Percentiles rank a stretch among this genome's conserved stretches.
Evolutionary conservation across 2,888 invertebrate species (phyloP).

Genomic region (Drosophila monieri): DNA sequence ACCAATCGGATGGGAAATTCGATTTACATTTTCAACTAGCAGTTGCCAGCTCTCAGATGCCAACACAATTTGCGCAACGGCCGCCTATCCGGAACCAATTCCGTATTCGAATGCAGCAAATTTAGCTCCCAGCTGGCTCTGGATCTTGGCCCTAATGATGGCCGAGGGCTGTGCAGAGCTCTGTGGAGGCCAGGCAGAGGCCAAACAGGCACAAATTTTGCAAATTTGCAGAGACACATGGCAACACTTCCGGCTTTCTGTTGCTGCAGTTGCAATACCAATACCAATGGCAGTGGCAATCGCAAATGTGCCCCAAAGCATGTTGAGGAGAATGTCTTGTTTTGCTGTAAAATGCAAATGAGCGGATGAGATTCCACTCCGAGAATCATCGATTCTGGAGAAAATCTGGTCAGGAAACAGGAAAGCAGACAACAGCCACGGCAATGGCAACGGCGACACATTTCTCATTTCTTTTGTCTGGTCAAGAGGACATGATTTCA

Average conservation of each 20-base stretch:
- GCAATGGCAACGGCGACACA: slow-evolving; percentile 5
- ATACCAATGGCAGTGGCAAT: slow-evolving; percentile 2
- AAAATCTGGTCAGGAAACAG: slow-evolving; percentile 17
- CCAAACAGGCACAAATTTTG: slow-evolving; percentile 50
- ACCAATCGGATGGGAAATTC: slow-evolving; percentile 20
- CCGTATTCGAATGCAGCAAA: slow-evolving; percentile 29
- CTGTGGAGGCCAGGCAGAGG: slow-evolving; percentile 31
- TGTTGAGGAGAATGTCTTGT: slow-evolving; percentile 29
- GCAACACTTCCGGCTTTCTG: slow-evolving; percentile 68
- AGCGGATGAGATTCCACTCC: slow-evolving; percentile 28
- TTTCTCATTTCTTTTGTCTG: slow-evolving; percentile 13
- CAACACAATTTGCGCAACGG: slow-evolving; percentile 41
- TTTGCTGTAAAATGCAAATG: slow-evolving; percentile 65
- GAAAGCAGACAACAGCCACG: neutral
- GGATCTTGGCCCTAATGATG: slow-evolving; percentile 63
- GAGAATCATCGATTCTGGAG: slow-evolving; percentile 11
- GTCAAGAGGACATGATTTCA: slow-evolving; percentile 42
- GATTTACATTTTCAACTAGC: slow-evolving; percentile 34
- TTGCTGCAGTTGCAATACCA: slow-evolving; percentile 33
- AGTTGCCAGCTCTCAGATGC: slow-evolving; percentile 15
- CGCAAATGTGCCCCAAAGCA: slow-evolving; percentile 15
- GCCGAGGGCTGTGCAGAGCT: slow-evolving; percentile 46
- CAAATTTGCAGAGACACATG: slow-evolving; percentile 66
- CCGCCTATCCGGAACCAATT: slow-evolving; percentile 25
- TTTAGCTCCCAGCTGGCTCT: slow-evolving; percentile 13